phyloP scores from a whole-genome alignment of 2,797 vertebrate species.

The Channallabes apus region DNA sequence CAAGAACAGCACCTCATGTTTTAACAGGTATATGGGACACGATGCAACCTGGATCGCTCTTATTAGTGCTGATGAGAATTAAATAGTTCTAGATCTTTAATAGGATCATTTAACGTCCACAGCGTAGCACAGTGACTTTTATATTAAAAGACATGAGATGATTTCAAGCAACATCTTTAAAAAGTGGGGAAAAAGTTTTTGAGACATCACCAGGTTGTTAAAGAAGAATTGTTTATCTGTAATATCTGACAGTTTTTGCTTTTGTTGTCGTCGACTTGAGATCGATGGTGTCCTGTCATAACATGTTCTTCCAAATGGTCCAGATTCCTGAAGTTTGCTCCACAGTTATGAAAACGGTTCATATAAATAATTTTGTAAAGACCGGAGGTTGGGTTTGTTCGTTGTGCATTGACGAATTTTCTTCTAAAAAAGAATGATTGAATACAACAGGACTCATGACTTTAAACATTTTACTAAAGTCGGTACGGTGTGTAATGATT shows the following conservation, averaged over 20 bases:
- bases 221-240: background rate
- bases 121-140: background rate
- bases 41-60: background rate
- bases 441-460: background rate
- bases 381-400: background rate
- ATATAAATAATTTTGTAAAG: no score
- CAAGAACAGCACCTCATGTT: conserved; percentile 44
- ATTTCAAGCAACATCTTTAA: background rate
- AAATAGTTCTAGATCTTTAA: background rate
- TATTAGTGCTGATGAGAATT: background rate
- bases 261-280: background rate
- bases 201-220: background rate
- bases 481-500: background rate
- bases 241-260: background rate
- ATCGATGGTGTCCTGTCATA: background rate
- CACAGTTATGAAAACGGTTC: background rate
- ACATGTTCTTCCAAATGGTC: background rate
- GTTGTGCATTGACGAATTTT: background rate
- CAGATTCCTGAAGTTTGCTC: background rate
- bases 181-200: background rate
- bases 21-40: conserved; percentile 32
- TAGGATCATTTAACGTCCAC: background rate
- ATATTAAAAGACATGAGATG: background rate
- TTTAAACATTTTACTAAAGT: background rate
- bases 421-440: background rate